Evolutionary conservation across 2,797 vertebrate species (phyloP), one percentile per base, ranked within the genome.

Genomic region (Bovichtus variegatus): DNA sequence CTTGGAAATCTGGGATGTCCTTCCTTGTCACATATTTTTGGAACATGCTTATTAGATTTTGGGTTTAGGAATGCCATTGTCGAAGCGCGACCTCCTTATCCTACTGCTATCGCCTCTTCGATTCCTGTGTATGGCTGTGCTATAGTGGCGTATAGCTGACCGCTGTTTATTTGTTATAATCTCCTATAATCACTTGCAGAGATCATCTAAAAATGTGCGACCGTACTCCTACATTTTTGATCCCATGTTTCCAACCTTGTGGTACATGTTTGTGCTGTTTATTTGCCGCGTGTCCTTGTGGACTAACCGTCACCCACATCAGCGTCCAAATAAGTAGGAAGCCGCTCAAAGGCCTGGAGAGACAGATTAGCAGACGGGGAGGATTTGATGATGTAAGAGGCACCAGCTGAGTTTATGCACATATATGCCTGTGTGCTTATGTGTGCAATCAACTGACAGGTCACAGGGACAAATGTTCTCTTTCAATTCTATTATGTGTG

Each of bases 331-430:
- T 68, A 73, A 80, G 69, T 23, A 53, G 53, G 44, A 59, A 57
- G 49, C 38, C n/a, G n/a, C n/a, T n/a, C n/a, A n/a, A 51, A 66
- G 29, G 47, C 31, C 34, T 66, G 10, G 19, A 46, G 66, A 34
- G 62, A 53, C n/a, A 74, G 47, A 57, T 60, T 51, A 69, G 18
- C 54, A 74, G 72, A 63, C 51, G 57, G 21, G 31, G 49, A 34
- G 49, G 58, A 75, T 76, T 72, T 78, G 50, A 76, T 76, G 60
- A 77, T 65, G 73, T 55, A 79, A 79, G 73, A 76, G 71, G 82
- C n/a, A 34, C 11, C 49, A 60, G 27, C 50, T 76, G 61, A 68
- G 16, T 36, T 66, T 54, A 57, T 29, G 53, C 49, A 62, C 29
- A 49, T 41, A 46, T 59, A 19, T 13, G 31, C 13, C 18, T 43